phyloP scores from a whole-genome alignment of 2,113 vertebrate species.

The Bucco capensis region DNA sequence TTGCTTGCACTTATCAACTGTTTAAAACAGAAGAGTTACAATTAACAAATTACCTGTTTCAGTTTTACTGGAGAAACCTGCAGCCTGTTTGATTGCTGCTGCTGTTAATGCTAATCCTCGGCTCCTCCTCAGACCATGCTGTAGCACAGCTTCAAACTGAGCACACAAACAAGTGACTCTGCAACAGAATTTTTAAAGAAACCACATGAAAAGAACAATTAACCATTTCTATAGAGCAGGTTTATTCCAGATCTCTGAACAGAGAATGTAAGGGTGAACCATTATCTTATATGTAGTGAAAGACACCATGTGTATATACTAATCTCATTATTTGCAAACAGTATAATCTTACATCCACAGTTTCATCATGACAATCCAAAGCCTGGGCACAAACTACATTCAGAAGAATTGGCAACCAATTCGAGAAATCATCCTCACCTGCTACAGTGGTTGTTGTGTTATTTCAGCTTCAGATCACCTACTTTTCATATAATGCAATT shows the following conservation, averaged over 20 bases:
- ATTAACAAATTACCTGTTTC: conserved; percentile 82
- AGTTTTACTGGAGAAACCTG: conserved; percentile 89
- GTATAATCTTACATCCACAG: background rate
- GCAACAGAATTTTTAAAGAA: conserved; percentile 43
- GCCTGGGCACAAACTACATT: background rate
- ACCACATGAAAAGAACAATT: background rate
- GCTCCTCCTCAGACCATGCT: conserved; percentile 93
- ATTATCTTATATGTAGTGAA: background rate
- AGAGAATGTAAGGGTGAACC: background rate
- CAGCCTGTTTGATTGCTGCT: conserved; percentile 92
- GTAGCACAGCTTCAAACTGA: conserved; percentile 93
- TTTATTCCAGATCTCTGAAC: background rate
- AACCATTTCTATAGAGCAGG: background rate
- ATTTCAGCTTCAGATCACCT: background rate
- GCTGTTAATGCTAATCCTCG: conserved; percentile 91
- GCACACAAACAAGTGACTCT: conserved; percentile 97
- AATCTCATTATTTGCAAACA: background rate
- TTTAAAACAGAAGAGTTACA: background rate
- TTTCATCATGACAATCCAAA: background rate
- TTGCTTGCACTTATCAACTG: background rate
- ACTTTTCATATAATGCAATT: background rate
- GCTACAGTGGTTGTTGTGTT: background rate
- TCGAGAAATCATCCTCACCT: background rate
- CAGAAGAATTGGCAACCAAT: background rate
- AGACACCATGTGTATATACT: background rate